phyloP scores from a whole-genome alignment of 2,113 vertebrate species.

The Brachyhypopomus gauderio region DNA sequence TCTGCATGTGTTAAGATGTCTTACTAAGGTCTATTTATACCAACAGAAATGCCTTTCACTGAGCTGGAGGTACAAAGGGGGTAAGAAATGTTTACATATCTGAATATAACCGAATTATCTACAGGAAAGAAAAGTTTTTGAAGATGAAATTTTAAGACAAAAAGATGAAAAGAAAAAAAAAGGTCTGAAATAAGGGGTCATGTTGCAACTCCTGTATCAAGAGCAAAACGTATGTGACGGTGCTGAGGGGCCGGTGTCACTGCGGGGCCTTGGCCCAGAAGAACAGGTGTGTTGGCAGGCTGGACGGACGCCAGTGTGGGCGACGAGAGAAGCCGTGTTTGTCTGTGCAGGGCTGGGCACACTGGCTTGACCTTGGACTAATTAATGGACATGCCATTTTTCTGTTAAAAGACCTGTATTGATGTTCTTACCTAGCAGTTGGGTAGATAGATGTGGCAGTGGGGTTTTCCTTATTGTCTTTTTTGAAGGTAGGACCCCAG shows the following conservation, averaged over 20 bases:
- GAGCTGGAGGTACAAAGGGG: constrained; percentile 79
- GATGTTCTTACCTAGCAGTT: constrained; percentile 22
- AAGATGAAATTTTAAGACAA: constrained; percentile 77
- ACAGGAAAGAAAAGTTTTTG: constrained; percentile 70
- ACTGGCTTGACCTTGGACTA: too few relatives aligned
- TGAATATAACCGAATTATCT: constrained; percentile 80
- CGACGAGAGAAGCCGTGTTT: constrained; percentile 80
- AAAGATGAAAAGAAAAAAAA: constrained; percentile 45
- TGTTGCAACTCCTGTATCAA: constrained; percentile 4
- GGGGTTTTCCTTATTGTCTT: constrained; percentile 50
- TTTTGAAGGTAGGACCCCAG: constrained; percentile 60
- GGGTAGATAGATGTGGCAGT: constrained; percentile 31
- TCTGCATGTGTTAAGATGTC: constrained; percentile 70
- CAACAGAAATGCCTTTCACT: constrained; percentile 85
- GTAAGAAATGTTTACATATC: constrained; percentile 71
- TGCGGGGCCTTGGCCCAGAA: constrained; percentile 78
- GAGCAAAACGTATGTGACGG: background rate
- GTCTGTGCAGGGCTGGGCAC: constrained; percentile 52
- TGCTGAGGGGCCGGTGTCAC: constrained; percentile 62
- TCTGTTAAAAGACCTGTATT: constrained; percentile 8
- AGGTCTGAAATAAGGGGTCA: constrained; percentile 43
- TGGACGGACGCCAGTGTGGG: constrained; percentile 76
- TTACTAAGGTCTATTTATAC: constrained; percentile 60
- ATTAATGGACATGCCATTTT: too few relatives aligned
- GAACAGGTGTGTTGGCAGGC: constrained; percentile 45